These are phyloP conservation scores for Melanotaenia trifasciata DNA, from an alignment of 2,797 vertebrate species.

Conservation along the genomic window DNA sequence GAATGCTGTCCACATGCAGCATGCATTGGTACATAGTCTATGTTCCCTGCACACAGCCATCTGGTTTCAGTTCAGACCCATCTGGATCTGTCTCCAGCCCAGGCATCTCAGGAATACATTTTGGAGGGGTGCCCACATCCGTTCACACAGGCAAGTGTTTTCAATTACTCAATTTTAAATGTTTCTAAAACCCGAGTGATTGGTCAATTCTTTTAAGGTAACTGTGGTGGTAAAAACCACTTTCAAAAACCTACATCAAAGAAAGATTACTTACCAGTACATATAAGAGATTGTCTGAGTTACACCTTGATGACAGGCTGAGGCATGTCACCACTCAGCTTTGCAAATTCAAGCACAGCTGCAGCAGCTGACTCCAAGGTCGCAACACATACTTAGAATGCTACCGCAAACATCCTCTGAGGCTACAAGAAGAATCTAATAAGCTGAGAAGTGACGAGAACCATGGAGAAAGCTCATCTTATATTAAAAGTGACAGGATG, in stretches of 20 bases:
- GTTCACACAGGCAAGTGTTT: slow-evolving; percentile 88
- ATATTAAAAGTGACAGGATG: slow-evolving; percentile 47
- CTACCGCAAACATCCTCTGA: slow-evolving; percentile 50
- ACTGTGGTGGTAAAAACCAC: slow-evolving; percentile 55
- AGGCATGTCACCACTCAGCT: slow-evolving; percentile 23
- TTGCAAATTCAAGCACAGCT: slow-evolving; percentile 5
- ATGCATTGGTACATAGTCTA: slow-evolving; percentile 73
- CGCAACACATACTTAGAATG: slow-evolving; percentile 7
- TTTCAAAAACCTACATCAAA: slow-evolving; percentile 54
- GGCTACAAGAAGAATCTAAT: slow-evolving; percentile 36
- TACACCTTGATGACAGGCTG: slow-evolving; percentile 42
- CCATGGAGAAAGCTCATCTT: slow-evolving; percentile 44
- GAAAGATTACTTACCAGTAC: slow-evolving; percentile 24
- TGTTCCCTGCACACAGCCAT: slow-evolving; percentile 78
- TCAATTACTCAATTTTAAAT: slow-evolving; percentile 86
- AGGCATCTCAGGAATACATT: slow-evolving; percentile 88
- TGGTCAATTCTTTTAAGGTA: slow-evolving; percentile 52
- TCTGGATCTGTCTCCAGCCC: slow-evolving; percentile 86
- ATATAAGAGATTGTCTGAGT: slow-evolving; percentile 7
- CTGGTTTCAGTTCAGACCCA: slow-evolving; percentile 88
- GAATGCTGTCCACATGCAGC: slow-evolving; percentile 65
- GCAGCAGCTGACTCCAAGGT: slow-evolving; percentile 23
- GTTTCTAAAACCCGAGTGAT: slow-evolving; percentile 78
- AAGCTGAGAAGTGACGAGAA: slow-evolving; percentile 45
- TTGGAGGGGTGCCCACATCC: slow-evolving; percentile 87